Evolutionary conservation across 2,113 vertebrate genomes (phyloP).

Genomic region (Laterallus jamaicensis): DNA sequence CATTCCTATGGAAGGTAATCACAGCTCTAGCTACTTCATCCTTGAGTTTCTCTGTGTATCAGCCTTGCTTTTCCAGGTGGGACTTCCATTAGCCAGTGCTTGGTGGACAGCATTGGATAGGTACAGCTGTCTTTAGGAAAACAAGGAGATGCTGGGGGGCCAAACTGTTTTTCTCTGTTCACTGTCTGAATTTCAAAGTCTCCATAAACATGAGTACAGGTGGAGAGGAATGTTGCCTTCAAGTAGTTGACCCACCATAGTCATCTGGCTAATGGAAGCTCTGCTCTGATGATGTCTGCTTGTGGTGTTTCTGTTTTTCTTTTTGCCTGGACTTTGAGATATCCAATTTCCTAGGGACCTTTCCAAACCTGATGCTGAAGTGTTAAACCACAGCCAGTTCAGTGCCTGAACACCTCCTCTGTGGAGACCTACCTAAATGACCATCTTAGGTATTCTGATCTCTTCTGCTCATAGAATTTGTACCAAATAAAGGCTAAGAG

Average conservation of each 20-base stretch:
- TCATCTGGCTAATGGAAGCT: slow-evolving; percentile 69
- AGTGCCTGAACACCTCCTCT: neutral
- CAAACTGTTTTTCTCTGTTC: neutral
- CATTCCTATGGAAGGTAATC: slow-evolving; percentile 98
- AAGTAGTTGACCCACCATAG: neutral
- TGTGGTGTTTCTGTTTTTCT: slow-evolving; percentile 57
- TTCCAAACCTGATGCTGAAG: slow-evolving; percentile 61
- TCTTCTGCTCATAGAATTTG: neutral
- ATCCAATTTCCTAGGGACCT: slow-evolving; percentile 52
- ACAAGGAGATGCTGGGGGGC: neutral
- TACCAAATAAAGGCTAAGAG: neutral
- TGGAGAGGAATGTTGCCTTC: neutral
- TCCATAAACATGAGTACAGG: neutral
- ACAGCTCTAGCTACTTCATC: slow-evolving; percentile 62
- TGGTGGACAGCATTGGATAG: neutral
- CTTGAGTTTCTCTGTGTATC: slow-evolving; percentile 57
- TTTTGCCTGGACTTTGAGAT: slow-evolving; percentile 22
- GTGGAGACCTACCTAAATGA: neutral
- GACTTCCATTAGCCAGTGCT: slow-evolving; percentile 59
- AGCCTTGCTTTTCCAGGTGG: slow-evolving; percentile 51
- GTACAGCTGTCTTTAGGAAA: neutral
- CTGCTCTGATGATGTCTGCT: slow-evolving; percentile 51
- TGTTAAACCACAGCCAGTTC: neutral
- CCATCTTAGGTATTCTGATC: neutral
- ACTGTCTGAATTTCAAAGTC: neutral